A percentile compares a stretch with the other conserved stretches of the same genome.
Conservation (phyloP, 2,888 invertebrate genomes). For the Ormyrus nitidulus region DNA sequence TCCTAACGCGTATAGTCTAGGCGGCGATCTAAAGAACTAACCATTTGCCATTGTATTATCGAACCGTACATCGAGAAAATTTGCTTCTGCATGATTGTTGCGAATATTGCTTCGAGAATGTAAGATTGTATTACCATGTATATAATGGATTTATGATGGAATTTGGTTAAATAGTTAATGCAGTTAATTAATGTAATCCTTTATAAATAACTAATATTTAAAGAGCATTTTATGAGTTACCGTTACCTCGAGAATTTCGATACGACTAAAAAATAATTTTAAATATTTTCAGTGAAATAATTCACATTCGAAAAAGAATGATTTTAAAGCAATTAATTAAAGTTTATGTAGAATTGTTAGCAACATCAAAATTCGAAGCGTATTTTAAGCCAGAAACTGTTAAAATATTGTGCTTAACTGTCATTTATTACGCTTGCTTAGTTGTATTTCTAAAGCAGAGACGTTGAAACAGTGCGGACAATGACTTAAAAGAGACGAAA, state of each 20-base stretch:
- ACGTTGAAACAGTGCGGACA: conserved; percentile 25
- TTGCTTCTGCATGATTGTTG: neutral
- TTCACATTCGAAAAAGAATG: neutral
- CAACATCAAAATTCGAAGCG: neutral
- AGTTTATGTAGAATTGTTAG: neutral
- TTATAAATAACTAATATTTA: too few relatives aligned
- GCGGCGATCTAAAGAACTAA: conserved; percentile 62
- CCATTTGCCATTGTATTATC: conserved; percentile 53
- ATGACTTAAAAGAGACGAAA: conserved; percentile 53
- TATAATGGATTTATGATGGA: too few relatives aligned
- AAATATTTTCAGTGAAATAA: too few relatives aligned
- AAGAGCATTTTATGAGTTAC: too few relatives aligned
- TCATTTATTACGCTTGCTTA: conserved; percentile 25
- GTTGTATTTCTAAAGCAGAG: conserved; percentile 40
- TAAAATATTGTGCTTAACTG: conserved; percentile 23
- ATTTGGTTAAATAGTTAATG: too few relatives aligned
- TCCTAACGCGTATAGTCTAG: conserved; percentile 56
- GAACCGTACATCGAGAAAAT: conserved; percentile 9
- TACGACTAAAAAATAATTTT: too few relatives aligned
- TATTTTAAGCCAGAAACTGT: conserved; percentile 22
- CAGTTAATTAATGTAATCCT: too few relatives aligned
- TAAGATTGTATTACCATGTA: neutral
- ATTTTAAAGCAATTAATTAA: neutral
- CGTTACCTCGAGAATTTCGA: too few relatives aligned
- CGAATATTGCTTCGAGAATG: neutral